Conservation (phyloP, 2,797 vertebrate genomes). For the Pangasius djambal region DNA sequence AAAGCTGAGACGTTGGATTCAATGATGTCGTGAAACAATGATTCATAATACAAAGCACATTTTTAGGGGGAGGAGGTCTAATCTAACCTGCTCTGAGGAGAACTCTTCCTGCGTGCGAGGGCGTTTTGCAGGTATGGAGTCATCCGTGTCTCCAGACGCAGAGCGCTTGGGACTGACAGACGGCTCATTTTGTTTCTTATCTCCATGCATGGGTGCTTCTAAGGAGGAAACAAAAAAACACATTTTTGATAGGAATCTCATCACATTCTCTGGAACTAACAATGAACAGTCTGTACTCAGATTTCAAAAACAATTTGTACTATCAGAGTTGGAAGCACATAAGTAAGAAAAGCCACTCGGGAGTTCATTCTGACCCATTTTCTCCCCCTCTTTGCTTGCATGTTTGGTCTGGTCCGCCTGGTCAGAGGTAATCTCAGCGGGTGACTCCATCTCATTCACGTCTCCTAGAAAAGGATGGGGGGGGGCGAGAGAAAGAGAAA, state of each 20-base stretch:
- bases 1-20: not conserved
- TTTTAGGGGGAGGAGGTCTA: not conserved
- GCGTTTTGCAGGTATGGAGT: constrained; percentile 46
- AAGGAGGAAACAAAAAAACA: not conserved
- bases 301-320: constrained; percentile 11
- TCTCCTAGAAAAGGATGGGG: constrained; percentile 41
- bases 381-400: constrained; percentile 32
- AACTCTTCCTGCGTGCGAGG: constrained; percentile 43
- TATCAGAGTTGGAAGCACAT: not conserved
- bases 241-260: constrained; percentile 9
- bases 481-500: not conserved
- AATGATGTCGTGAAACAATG: not conserved
- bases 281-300: not conserved
- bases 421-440: constrained; percentile 47
- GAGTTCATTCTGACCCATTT: constrained; percentile 46
- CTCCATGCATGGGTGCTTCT: constrained; percentile 47
- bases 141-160: constrained; percentile 36
- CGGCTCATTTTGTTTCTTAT: constrained; percentile 37
- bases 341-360: not conserved
- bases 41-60: not conserved
- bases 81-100: constrained; percentile 40
- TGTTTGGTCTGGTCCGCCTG: constrained; percentile 54
- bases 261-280: not conserved
- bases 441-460: constrained; percentile 52
- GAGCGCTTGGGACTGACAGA: constrained; percentile 50